A percentile compares a stretch with the other conserved stretches of the same genome.
These are phyloP conservation scores for Sinocyclocheilus rhinocerous DNA, from an alignment of 2,113 vertebrate genomes.

Conservation along the genomic window DNA sequence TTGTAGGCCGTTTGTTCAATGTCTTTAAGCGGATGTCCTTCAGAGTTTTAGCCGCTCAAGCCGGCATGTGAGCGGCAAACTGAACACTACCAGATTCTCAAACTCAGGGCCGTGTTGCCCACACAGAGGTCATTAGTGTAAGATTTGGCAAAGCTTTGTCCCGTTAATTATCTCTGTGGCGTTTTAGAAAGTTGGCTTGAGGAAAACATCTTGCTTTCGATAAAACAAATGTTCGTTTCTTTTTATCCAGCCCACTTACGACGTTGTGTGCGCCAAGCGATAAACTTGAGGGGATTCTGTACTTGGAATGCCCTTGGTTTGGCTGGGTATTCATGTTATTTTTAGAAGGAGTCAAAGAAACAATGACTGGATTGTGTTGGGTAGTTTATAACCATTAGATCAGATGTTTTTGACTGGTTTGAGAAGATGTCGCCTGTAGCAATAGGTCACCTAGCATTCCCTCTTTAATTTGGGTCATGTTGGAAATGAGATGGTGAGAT, in stretches of 20 bases:
- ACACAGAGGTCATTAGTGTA: constrained; percentile 44
- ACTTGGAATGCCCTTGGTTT: constrained; percentile 23
- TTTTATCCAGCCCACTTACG: background rate
- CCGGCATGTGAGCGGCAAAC: constrained; percentile 27
- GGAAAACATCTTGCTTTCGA: constrained; percentile 36
- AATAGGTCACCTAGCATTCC: constrained; percentile 52
- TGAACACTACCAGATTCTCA: constrained; percentile 46
- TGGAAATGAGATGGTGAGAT: constrained; percentile 39
- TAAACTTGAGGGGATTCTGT: constrained; percentile 21
- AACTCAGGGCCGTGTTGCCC: constrained; percentile 26
- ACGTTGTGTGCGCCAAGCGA: constrained; percentile 36
- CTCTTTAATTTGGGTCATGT: constrained; percentile 52
- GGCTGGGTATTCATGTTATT: background rate
- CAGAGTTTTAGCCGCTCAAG: constrained; percentile 70
- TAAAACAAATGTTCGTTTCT: constrained; percentile 44
- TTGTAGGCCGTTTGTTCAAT: constrained; percentile 55
- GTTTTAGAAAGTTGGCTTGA: constrained; percentile 39
- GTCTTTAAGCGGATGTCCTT: constrained; percentile 63
- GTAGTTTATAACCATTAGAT: constrained; percentile 2
- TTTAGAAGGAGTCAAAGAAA: constrained; percentile 23
- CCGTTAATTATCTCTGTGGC: constrained; percentile 55
- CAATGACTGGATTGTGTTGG: background rate
- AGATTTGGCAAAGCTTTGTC: constrained; percentile 42
- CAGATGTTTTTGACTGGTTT: constrained; percentile 3
- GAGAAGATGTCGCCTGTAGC: constrained; percentile 45